Evolutionary conservation across 2,888 invertebrate species (phyloP), one percentile per base, ranked within the genome.

Genomic region (Cephalotes varians): DNA sequence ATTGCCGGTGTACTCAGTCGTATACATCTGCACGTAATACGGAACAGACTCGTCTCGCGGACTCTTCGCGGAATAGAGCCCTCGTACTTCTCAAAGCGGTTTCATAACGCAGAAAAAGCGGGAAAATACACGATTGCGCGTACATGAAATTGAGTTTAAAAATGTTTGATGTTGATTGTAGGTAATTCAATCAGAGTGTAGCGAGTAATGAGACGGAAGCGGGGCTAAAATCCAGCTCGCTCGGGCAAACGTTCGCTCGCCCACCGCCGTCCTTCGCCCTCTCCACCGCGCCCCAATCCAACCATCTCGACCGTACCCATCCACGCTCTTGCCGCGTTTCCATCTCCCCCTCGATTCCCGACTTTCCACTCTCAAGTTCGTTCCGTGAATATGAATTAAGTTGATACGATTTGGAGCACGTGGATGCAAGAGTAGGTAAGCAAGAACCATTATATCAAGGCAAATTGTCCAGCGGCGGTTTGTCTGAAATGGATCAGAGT

Each of bases 141-240:
- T 84, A 87, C 86, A 90, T 86, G 88, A 91, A 93, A 93, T 93
- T 92, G 91, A 92, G 90, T 93, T 93, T 91, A 88, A 93, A 93
- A 92, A 93, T 93, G 92, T 93, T 93, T 93, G 92, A 93, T 93
- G 92, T 93, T 92, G 92, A 93, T 93, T 92, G 92, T 91, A 91
- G 92, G 91, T 93, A 93, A 94, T 93, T 93, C 91, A 91, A 93
- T 93, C 90, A 92, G 90, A 91, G 90, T 91, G 90, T 90, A 89
- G 90, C 87, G 91, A 90, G 92, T 93, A 94, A 93, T 94, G 93
- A 93, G 92, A 93, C 92, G 92, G 92, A 93, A 94, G 90, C 90
- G 91, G 91, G 89, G 90, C 90, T 89, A 91, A 91, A 92, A 91
- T 90, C 89, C 90, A 86, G 87, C 87, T 90, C 88, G 91, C 89